phyloP scores from a whole-genome alignment of 2,113 vertebrate genomes.

The Microtus richardsoni region DNA sequence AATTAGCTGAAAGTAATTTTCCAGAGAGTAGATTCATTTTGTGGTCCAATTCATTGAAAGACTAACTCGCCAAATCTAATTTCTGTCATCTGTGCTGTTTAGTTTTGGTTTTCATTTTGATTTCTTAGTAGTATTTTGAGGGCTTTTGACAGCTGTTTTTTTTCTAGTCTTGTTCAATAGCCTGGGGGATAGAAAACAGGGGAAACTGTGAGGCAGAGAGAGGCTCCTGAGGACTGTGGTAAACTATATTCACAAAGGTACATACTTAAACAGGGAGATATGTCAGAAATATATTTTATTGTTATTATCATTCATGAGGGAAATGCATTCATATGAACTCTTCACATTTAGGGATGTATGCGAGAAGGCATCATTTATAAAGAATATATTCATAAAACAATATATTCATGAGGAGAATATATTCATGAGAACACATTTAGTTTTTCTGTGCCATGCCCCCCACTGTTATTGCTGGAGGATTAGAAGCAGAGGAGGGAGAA shows the following conservation, averaged over 20 bases:
- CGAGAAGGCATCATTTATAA: constrained; percentile 68
- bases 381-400: constrained; percentile 72
- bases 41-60: background rate
- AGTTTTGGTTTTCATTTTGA: constrained; percentile 66
- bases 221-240: background rate
- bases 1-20: constrained; percentile 55
- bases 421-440: constrained; percentile 69
- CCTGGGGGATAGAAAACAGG: constrained; percentile 32
- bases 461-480: constrained; percentile 43
- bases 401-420: constrained; percentile 77
- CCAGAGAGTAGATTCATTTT: constrained; percentile 44
- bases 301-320: constrained; percentile 64
- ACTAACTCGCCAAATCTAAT: constrained; percentile 41
- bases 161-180: background rate
- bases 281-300: constrained; percentile 72
- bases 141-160: constrained; percentile 16
- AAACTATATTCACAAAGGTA: constrained; percentile 41
- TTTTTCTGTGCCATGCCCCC: constrained; percentile 56
- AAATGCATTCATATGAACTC: constrained; percentile 71
- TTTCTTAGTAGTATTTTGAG: constrained; percentile 63
- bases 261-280: constrained; percentile 51
- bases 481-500: constrained; percentile 14
- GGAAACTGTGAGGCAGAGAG: background rate
- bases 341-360: constrained; percentile 70
- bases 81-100: constrained; percentile 48